Evolutionary conservation across 2,888 invertebrate genomes (phyloP), one percentile per base, ranked within the genome.

Genomic region (Notodonta ziczac): DNA sequence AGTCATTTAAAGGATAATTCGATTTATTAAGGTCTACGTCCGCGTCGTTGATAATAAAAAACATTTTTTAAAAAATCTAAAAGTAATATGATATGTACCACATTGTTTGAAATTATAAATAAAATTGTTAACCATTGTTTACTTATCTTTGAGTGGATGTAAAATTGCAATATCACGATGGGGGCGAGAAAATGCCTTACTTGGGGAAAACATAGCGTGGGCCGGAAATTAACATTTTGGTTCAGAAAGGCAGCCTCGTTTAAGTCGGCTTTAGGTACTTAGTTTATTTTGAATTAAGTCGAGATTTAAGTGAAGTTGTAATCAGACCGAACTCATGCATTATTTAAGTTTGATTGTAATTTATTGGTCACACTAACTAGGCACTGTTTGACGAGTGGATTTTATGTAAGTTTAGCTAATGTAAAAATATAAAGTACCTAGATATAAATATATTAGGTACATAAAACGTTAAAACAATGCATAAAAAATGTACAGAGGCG

Each of bases 141-240:
- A 53, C 59, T 62, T 39, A 61, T 52, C 58, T 56, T 50, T 40
- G 59, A 60, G 57, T 61, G 51, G 59, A 66, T 65, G 60, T 42
- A 63, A 74, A 72, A 69, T 62, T 61, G 70, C 72, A 60, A 60
- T 57, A 65, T 73, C 73, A 77, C 65, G 66, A 62, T 70, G 56
- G 60, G 70, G 66, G 50, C 51, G 56, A 63, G 62, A 63, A 62
- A 72, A 62, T 64, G 62, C 59, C 53, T 65, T 72, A 70, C 72
- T 67, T 56, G 14, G 60, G 66, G 50, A 56, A 59, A 74, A 74
- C 73, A 72, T 78, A 81, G 82, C 80, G 79, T 68, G 71, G 66
- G 65, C 74, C 86, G 87, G 87, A 86, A 84, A 87, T 87, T 87
- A 86, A 74, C 78, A 81, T 83, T 85, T 82, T 82, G 81, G 79